A percentile compares a stretch with the other conserved stretches of the same genome.
Evolutionary conservation across 2,113 vertebrate genomes (phyloP).

Genomic region (Urocynchramus pylzowi): DNA sequence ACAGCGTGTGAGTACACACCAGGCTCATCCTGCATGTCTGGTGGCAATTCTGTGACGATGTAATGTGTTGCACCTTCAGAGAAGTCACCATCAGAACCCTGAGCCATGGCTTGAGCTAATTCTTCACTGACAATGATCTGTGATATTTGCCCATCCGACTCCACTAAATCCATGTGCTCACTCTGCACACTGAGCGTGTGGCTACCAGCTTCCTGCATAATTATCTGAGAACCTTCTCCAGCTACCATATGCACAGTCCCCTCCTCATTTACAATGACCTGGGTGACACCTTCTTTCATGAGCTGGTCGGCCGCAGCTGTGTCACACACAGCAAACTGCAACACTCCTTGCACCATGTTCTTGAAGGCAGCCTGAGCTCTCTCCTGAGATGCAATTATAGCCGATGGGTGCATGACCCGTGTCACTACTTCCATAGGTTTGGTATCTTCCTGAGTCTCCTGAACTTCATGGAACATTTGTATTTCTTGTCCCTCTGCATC

Average conservation of each 20-base stretch:
- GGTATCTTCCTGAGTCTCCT: constrained; percentile 48
- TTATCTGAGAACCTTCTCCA: constrained; percentile 75
- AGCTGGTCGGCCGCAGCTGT: constrained; percentile 79
- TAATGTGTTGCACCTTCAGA: constrained; percentile 85
- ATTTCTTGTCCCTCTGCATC: constrained; percentile 41
- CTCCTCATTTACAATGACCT: constrained; percentile 92
- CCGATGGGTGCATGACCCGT: constrained; percentile 70
- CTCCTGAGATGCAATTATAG: constrained; percentile 68
- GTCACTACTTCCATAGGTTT: constrained; percentile 73
- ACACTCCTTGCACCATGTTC: constrained; percentile 87
- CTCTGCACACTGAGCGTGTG: constrained; percentile 61
- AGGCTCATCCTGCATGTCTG: constrained; percentile 78
- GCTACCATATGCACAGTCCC: constrained; percentile 83
- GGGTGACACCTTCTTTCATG: constrained; percentile 90
- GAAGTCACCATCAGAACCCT: constrained; percentile 54
- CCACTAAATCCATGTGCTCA: constrained; percentile 68
- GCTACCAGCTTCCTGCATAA: constrained; percentile 75
- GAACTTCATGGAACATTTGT: constrained; percentile 69
- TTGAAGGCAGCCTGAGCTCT: constrained; percentile 73
- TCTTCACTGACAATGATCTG: constrained; percentile 81
- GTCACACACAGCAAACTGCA: constrained; percentile 87
- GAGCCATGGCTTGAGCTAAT: constrained; percentile 77
- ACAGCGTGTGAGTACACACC: constrained; percentile 76
- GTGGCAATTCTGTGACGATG: constrained; percentile 91
- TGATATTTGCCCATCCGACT: constrained; percentile 71